Conservation (phyloP, 2,888 invertebrate species). For the Oscheius onirici region DNA sequence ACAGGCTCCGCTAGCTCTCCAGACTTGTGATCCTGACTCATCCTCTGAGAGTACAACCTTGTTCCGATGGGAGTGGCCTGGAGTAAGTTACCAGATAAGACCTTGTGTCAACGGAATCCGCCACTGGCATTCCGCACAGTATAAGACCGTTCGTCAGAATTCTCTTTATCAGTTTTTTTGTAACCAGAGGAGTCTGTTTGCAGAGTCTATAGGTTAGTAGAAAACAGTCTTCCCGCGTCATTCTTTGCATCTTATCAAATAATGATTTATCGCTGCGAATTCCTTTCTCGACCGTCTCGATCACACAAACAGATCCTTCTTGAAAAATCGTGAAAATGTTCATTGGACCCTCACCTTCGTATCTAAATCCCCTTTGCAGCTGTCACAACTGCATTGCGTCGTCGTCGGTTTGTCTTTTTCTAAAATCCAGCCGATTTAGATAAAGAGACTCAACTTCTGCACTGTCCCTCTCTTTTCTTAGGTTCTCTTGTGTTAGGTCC, state of each 20-base stretch:
- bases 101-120: not conserved
- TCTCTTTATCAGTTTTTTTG: not conserved
- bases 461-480: not conserved
- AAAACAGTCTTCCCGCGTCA: too few species aligned
- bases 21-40: too few species aligned
- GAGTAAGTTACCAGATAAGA: not conserved
- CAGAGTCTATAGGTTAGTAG: not conserved
- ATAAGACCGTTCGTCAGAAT: not conserved
- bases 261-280: not conserved
- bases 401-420: not conserved
- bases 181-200: not conserved
- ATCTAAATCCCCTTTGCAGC: constrained; percentile 1
- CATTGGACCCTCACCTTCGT: not conserved
- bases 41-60: too few species aligned
- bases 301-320: not conserved
- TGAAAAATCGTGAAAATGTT: not conserved
- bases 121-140: not conserved
- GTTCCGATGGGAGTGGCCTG: too few species aligned
- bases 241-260: not conserved
- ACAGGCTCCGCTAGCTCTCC: too few species aligned
- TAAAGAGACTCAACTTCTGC: not conserved
- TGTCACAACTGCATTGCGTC: constrained; percentile 3
- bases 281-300: not conserved
- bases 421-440: not conserved
- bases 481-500: too few species aligned